These are phyloP conservation scores for Ara ararauna DNA, from an alignment of 2,797 vertebrate species.

Conservation along the genomic window DNA sequence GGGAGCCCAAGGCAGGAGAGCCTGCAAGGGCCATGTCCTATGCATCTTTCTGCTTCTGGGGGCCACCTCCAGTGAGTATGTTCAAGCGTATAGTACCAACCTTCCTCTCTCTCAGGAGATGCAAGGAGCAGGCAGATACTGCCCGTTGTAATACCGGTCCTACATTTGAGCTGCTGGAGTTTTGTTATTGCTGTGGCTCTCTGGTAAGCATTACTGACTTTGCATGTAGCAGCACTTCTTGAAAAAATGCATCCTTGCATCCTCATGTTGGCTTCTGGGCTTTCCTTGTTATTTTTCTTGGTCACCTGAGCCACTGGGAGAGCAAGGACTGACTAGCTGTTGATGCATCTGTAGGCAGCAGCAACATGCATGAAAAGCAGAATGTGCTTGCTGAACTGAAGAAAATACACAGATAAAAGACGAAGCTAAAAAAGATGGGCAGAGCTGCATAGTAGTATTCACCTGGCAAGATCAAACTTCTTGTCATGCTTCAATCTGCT, in stretches of 20 bases:
- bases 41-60: not conserved
- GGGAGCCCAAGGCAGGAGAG: accelerated
- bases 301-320: not conserved
- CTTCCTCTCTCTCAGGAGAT: not conserved
- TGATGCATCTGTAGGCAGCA: not conserved
- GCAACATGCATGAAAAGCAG: not conserved
- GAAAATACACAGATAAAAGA: not conserved
- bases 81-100: accelerated
- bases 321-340: not conserved
- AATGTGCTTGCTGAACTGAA: not conserved
- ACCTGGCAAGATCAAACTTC: not conserved
- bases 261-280: not conserved
- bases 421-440: not conserved
- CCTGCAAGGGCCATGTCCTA: not conserved
- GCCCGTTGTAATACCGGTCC: too few relatives aligned
- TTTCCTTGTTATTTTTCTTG: not conserved
- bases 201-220: not conserved
- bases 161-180: accelerated
- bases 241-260: not conserved
- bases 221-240: not conserved
- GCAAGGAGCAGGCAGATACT: too few relatives aligned
- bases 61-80: too few relatives aligned
- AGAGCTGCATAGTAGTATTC: not conserved
- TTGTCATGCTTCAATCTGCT: not conserved
- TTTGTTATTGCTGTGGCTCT: accelerated